Evolutionary conservation across 2,888 invertebrate genomes (phyloP).

Genomic region (Bombylius major): DNA sequence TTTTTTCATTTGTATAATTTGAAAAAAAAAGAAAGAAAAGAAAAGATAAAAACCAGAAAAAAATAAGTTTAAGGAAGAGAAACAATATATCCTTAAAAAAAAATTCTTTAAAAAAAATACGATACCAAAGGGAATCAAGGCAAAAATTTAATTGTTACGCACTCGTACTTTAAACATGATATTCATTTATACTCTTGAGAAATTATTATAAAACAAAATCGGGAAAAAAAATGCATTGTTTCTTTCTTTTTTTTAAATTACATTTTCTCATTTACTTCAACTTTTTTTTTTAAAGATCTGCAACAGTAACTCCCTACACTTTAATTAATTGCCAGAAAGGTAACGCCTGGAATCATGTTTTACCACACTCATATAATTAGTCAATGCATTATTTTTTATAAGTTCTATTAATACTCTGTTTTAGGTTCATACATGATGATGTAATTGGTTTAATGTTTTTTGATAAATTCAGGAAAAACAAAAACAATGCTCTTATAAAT

Average conservation of each 20-base stretch:
- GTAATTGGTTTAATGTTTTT: no score
- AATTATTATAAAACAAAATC: no score
- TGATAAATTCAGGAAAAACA: no score
- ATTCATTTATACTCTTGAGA: no score
- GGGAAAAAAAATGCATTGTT: no score
- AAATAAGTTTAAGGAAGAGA: not conserved
- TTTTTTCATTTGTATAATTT: no score
- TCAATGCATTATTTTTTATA: not conserved
- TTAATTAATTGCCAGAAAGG: conserved; percentile 3
- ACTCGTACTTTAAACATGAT: no score
- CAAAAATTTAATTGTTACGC: conserved; percentile 6
- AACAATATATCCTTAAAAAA: not conserved
- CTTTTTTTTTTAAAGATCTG: not conserved
- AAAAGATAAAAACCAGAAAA: not conserved
- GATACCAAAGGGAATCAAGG: conserved; percentile 1
- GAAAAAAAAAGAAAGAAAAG: not conserved
- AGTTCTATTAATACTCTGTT: no score
- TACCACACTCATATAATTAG: not conserved
- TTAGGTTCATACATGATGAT: no score
- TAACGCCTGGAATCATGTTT: not conserved
- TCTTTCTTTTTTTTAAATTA: no score
- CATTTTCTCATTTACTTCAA: no score
- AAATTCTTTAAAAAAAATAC: not conserved
- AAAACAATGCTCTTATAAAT: no score
- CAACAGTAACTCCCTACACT: not conserved